Evolutionary conservation across 1,140 invertebrate species (phyloP).

Genomic region (Pseudomyrmex flavicornis): DNA sequence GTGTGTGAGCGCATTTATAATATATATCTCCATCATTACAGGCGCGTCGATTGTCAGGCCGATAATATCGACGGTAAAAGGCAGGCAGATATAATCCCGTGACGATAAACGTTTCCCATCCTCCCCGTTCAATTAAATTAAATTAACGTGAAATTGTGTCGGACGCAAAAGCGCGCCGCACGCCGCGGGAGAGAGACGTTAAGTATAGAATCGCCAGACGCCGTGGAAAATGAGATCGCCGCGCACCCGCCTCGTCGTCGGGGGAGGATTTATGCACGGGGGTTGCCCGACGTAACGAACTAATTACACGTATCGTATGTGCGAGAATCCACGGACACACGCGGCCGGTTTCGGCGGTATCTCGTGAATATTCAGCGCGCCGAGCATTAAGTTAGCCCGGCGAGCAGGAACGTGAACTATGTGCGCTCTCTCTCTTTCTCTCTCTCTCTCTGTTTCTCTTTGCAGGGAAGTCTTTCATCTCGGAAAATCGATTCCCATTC

Average conservation of each 20-base stretch:
- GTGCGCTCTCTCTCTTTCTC: neutral
- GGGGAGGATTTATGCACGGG: conserved; percentile 30
- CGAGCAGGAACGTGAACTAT: conserved; percentile 30
- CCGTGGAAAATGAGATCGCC: conserved; percentile 60
- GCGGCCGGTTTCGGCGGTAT: conserved; percentile 34
- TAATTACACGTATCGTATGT: conserved; percentile 62
- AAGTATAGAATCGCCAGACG: conserved; percentile 45
- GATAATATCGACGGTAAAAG: conserved; percentile 44
- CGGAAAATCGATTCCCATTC: conserved; percentile 53
- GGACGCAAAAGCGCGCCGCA: conserved; percentile 25
- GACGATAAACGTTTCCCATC: neutral
- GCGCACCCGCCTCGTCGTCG: conserved; percentile 5
- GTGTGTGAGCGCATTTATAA: too few species aligned
- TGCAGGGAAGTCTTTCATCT: conserved; percentile 29
- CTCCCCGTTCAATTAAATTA: conserved; percentile 44
- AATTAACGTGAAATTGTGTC: conserved; percentile 57
- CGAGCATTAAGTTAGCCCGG: conserved; percentile 50
- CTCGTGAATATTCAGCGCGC: conserved; percentile 70
- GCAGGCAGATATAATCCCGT: conserved; percentile 24
- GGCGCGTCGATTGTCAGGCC: conserved; percentile 31
- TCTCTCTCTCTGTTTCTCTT: neutral
- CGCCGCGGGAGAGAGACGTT: neutral
- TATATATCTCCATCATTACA: neutral
- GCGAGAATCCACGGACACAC: conserved; percentile 5
- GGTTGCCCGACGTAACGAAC: conserved; percentile 38